Evolutionary conservation across 35 echinoderm and acorn worm genomes (phyloP), one percentile per base, ranked within the genome.

Genomic region (Hemicentrotus pulcherrimus): DNA sequence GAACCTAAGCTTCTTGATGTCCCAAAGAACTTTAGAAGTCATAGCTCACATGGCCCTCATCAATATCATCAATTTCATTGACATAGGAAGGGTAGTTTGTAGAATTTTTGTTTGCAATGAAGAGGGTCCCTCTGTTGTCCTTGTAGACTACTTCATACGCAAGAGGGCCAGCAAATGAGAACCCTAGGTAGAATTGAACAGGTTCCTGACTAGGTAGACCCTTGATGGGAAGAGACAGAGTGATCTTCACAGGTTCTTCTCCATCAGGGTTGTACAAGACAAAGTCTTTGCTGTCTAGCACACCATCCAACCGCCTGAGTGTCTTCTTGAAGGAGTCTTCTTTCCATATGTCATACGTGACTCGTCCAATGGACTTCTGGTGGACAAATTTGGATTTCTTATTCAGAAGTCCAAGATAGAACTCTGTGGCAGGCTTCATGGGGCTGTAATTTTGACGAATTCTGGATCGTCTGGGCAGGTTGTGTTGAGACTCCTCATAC

Each of bases 171-270:
- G 28, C 91, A 95, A 95, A 97, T 12, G 95, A 95, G 59, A 97
- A 97, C 6, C 96, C 96, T 24, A 97, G 55, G 48, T 90, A 97
- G 58, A 97, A 97, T 2, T 70, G 94, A n/a, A 97, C 96, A 32
- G 33, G 31, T 50, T 96, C 92, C 60, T 96, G 96, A 61, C 94
- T 93, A 10, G 61, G n/a, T 18, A 92, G 35, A 94, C 91, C 91
- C 19, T 41, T 15, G 22, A 86, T 92, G 31, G 96, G 96, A 19
- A 86, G 31, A 9, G 96, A 88, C 31, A 97, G 31, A 31, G 30
- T 94, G 24, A 97, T 94, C 8, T 45, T 65, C 0, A 97, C 61
- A 11, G 35, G 30, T 86, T 97, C 50, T 16, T 46, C 95, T 47
- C 48, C 46, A 32, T 50, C 91, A 28, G 45, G 91, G 14, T 58